phyloP scores from a whole-genome alignment of 2,113 vertebrate genomes.

The Sakesphorus luctuosus region DNA sequence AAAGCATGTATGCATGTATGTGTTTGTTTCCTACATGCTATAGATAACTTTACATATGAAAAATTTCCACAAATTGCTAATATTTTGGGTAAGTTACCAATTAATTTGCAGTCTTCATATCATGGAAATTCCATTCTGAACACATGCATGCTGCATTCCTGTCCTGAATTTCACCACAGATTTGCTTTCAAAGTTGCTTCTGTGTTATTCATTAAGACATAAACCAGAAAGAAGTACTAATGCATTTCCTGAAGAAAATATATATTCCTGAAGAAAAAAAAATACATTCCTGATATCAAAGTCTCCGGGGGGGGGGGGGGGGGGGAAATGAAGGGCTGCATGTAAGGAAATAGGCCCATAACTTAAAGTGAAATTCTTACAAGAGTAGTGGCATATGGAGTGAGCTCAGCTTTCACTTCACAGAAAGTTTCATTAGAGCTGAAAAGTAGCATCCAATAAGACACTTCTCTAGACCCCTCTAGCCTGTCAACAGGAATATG shows the following conservation, averaged over 20 bases:
- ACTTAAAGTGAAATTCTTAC: not conserved
- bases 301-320: not conserved
- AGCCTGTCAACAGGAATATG: not conserved
- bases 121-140: not conserved
- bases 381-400: not conserved
- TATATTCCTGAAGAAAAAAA: not conserved
- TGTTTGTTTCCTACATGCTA: not conserved
- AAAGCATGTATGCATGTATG: not conserved
- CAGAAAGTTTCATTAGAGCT: not conserved
- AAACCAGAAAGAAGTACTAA: not conserved
- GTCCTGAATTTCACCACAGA: not conserved
- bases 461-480: not conserved
- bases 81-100: not conserved
- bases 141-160: not conserved
- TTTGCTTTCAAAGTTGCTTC: not conserved
- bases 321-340: rapidly evolving
- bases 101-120: not conserved
- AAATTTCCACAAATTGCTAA: not conserved
- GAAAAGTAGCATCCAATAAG: not conserved
- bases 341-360: not conserved
- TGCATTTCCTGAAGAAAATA: not conserved
- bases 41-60: not conserved
- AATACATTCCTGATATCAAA: not conserved
- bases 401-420: not conserved
- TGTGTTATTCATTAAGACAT: not conserved